Evolutionary conservation across 2,113 vertebrate genomes (phyloP), one percentile per base, ranked within the genome.

Genomic region (Syngnathoides biaculeatus): DNA sequence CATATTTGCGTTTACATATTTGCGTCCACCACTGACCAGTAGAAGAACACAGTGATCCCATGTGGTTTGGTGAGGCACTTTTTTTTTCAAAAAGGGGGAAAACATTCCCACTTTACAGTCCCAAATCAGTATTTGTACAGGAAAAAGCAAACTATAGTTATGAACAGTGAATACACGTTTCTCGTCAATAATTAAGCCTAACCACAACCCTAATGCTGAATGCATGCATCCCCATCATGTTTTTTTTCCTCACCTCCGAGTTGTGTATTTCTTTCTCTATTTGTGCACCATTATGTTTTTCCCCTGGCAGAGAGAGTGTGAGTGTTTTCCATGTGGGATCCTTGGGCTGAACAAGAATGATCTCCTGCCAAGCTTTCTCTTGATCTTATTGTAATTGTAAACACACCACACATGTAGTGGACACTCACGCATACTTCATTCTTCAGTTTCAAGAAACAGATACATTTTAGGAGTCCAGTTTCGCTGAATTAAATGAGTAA

Each of bases 321-420:
- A 53, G 69, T 69, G 80, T 78, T 78, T 81, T 85, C 73, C 72
- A 72, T 74, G 68, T 76, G 76, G 76, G 68, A 67, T 85, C 77
- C 75, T 71, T 73, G 72, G 70, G 79, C 50, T 85, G 86, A 77
- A 85, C 76, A 79, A 82, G 80, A 62, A 68, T 79, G 74, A 74
- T 52, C 40, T 73, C 73, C 79, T 85, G 79, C 86, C 77, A 84
- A 82, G 72, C 77, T 65, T 82, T 73, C 72, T 84, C 76, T 84
- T 86, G 80, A 88, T 82, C 82, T 86, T 67, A 79, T 69, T 73
- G 65, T 84, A 83, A 79, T 69, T 73, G 65, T 84, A 83, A 84
- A 86, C 77, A 77, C 64, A 68, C 66, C 64, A 43, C 76, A 60
- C 43, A 61, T 65, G 9, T 71, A 69, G 63, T 26, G 4, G 60